phyloP scores from a whole-genome alignment of 64 coral and sea anemone genomes.

The Catalaphyllia jardinei region DNA sequence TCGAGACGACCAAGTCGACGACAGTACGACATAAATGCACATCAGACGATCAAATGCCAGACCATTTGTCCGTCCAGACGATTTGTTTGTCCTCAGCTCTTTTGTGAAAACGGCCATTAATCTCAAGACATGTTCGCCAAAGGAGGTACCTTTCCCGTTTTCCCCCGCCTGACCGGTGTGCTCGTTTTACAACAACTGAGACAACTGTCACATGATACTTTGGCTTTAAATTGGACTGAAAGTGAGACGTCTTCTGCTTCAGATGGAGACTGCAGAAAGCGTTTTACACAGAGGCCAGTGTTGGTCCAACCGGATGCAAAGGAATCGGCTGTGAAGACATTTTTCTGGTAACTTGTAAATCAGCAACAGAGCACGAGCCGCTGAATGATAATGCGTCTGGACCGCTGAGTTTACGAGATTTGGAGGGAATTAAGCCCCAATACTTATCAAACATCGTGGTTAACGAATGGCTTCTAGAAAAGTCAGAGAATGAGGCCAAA shows the following conservation, averaged over 20 bases:
- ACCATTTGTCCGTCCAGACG: too few species aligned
- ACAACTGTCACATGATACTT: background rate
- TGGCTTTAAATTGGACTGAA: background rate
- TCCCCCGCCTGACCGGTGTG: background rate
- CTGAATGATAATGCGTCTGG: background rate
- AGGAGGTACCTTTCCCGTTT: too few species aligned
- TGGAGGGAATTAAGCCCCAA: background rate
- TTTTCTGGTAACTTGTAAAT: background rate
- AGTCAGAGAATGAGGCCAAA: background rate
- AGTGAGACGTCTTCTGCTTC: background rate
- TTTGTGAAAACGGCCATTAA: too few species aligned
- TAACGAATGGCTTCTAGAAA: constrained; percentile 5
- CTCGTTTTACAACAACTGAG: background rate
- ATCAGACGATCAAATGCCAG: too few species aligned
- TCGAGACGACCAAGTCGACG: too few species aligned
- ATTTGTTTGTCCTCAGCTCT: too few species aligned
- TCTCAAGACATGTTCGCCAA: too few species aligned
- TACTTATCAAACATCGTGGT: constrained; percentile 33
- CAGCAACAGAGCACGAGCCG: background rate
- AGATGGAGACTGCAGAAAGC: constrained; percentile 21
- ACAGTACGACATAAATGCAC: too few species aligned
- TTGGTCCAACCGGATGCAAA: background rate
- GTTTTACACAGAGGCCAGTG: background rate
- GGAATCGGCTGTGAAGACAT: background rate
- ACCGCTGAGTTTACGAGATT: background rate